Evolutionary conservation across 2,888 invertebrate genomes (phyloP), one percentile per base, ranked within the genome.

Genomic region (Lydus trimaculatus): DNA sequence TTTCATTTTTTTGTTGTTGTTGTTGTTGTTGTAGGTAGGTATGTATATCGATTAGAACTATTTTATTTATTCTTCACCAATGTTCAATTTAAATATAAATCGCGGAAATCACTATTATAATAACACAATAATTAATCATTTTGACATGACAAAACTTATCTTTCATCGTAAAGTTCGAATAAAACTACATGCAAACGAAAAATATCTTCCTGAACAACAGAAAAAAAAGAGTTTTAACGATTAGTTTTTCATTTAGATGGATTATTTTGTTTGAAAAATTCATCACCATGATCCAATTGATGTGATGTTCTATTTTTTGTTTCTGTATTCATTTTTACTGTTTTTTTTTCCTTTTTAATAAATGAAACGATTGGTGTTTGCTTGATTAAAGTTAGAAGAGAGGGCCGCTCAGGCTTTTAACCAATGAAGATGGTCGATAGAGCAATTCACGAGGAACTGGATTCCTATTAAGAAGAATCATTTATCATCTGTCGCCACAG

Each of bases 401-500:
- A 75, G 73, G 75, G 76, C 75, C 77, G 78, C 76, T 75, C 73
- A 77, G 73, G 79, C 79, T 81, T 82, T 81, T 79, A 82, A 79
- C 80, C 82, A 81, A 82, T 82, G 81, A 81, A 79, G 80, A 80
- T 79, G 80, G 81, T 80, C 80, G 80, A 81, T 82, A 80, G 78
- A 81, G 81, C 82, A 81, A 82, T 83, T 81, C 81, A 81, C 80
- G 79, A 80, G 80, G 83, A 83, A 83, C 81, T 80, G 81, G 80
- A 84, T 83, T 82, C 82, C 83, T 83, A 84, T 84, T 84, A 83
- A 81, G 80, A 82, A 80, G 78, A 81, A 84, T 83, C 84, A 84
- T 84, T 84, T 84, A 84, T 84, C 84, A 84, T 84, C 82, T 84
- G 83, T 84, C 83, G 81, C 80, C 79, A 77, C 80, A 73, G 69